Evolutionary conservation across 1,140 invertebrate genomes (phyloP), one percentile per base, ranked within the genome.

Genomic region (Bombus polaris): DNA sequence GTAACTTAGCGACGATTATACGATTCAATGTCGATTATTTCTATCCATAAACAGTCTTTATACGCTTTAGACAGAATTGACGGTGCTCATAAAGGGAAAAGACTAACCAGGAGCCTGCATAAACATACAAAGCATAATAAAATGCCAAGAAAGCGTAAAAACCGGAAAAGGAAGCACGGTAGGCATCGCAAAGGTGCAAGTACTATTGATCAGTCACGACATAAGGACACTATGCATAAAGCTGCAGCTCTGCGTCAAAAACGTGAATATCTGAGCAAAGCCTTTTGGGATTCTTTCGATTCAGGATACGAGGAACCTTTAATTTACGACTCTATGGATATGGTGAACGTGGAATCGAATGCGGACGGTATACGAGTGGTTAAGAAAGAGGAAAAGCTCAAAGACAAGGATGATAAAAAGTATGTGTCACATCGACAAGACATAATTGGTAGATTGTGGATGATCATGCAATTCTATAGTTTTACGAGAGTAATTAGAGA

Each of bases 241-340:
- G 79, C 70, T 4, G 47, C 76, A 1, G n/a, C 68, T 18, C 73
- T 73, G 53, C 74, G 91, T 71, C 68, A 35, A 57, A 92, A 92
- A 57, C 83, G 89, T 6, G 87, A 81, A 32, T 83, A 90, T 37
- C 15, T 62, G n/a, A 65, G 85, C 71, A 74, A 83, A 42, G 78
- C 66, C 37, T 74, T 82, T 71, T 77, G 82, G 74, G 32, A 80
- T 66, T 77, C 71, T 4, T 37, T 77, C 71, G 74, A 91, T 62
- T 85, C 78, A 18, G 85, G 59, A 22, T 92, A 90, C 81, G 91
- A 90, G 53, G 62, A 83, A n/a, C 91, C 89, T 6, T 66, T 53
- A 53, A 92, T 91, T 79, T 89, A 88, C 42, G 81, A 57, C 12
- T 84, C 89, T 3, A 53, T 87, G 73, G 83, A 84, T 1, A 39